Conservation (phyloP, 2,113 vertebrate genomes). For the Epinephelus fuscoguttatus region DNA sequence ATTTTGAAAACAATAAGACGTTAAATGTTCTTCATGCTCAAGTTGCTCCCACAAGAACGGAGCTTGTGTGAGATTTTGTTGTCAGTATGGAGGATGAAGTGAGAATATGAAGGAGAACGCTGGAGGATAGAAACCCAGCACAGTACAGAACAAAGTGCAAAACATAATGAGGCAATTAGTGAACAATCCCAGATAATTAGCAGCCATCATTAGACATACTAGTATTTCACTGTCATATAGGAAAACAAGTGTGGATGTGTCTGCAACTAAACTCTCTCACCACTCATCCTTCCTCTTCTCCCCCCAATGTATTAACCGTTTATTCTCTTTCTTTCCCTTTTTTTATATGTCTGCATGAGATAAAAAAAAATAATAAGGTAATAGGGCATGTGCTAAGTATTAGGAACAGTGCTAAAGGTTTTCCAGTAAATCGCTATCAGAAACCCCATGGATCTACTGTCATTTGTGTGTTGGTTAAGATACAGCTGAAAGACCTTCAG, state of each 20-base stretch:
- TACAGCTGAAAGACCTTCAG: too few species aligned
- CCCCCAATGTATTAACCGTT: background rate
- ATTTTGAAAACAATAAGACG: constrained; percentile 37
- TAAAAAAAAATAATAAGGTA: too few species aligned
- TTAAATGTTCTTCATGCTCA: constrained; percentile 35
- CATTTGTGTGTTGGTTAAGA: too few species aligned
- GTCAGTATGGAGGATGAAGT: constrained; percentile 27
- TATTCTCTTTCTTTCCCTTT: too few species aligned
- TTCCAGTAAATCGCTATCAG: too few species aligned
- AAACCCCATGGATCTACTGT: too few species aligned
- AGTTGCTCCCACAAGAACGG: constrained; percentile 34
- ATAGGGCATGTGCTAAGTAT: too few species aligned
- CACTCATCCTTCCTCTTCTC: too few species aligned
- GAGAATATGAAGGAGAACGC: constrained; percentile 22
- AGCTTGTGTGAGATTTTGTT: constrained; percentile 13
- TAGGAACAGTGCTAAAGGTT: too few species aligned
- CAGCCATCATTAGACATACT: constrained; percentile 15
- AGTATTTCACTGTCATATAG: background rate
- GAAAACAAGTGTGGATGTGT: constrained; percentile 21
- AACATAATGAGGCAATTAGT: constrained; percentile 63
- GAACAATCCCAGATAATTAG: constrained; percentile 51
- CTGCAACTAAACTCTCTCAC: background rate
- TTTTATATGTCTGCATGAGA: too few species aligned
- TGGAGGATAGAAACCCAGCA: constrained; percentile 21
- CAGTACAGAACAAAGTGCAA: constrained; percentile 33